A percentile compares a stretch with the other conserved stretches of the same genome.
phyloP scores from a whole-genome alignment of 2,888 invertebrate genomes.

The Tethea ocularis region DNA sequence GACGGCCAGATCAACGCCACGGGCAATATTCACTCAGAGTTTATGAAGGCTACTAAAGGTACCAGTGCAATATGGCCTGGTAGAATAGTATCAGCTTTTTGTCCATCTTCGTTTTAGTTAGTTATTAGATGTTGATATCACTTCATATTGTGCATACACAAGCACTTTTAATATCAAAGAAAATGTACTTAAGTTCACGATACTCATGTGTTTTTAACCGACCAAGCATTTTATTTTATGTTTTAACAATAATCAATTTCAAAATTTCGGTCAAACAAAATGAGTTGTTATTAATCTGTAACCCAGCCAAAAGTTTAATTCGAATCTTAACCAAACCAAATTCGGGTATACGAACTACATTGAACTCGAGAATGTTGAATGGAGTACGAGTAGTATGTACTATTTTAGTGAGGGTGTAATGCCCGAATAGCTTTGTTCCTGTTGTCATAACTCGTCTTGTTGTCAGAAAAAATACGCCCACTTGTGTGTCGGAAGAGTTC shows the following conservation, averaged over 20 bases:
- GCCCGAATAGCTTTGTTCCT: conserved; percentile 45
- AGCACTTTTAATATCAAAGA: not conserved
- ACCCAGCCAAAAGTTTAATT: not conserved
- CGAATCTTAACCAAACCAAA: not conserved
- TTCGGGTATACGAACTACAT: conserved; percentile 2
- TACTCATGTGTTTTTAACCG: not conserved
- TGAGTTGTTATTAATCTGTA: too few species aligned
- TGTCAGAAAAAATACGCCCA: conserved; percentile 46
- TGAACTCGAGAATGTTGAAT: conserved; percentile 21
- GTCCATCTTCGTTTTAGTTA: conserved; percentile 19
- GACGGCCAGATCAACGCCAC: conserved; percentile 65
- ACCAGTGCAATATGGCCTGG: conserved; percentile 47
- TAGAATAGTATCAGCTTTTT: conserved; percentile 49
- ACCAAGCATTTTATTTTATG: not conserved
- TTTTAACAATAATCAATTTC: not conserved
- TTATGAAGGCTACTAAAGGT: conserved; percentile 74
- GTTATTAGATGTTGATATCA: not conserved
- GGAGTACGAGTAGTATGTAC: too few species aligned
- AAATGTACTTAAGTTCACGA: not conserved
- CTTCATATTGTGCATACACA: not conserved
- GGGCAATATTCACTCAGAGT: conserved; percentile 62
- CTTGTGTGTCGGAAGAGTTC: conserved; percentile 54
- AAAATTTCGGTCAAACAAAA: too few species aligned
- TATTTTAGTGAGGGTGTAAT: conserved; percentile 56
- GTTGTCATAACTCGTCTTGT: conserved; percentile 34